Evolutionary conservation across 2,797 vertebrate species (phyloP), one percentile per base, ranked within the genome.

Genomic region (Cuculus canorus): DNA sequence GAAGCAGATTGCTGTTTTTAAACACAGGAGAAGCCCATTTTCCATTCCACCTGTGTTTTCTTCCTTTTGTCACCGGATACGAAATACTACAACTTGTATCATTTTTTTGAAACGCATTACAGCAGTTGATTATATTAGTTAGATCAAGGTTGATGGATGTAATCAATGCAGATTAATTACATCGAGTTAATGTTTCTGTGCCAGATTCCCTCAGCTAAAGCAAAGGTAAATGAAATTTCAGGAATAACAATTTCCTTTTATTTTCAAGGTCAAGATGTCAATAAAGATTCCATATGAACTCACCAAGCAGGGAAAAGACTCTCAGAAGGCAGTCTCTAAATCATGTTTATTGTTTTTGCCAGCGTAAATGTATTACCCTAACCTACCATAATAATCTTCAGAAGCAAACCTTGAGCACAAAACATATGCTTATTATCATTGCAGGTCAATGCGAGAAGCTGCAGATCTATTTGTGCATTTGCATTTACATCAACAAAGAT

Each of bases 231-330:
- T 93, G 52, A 96, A 92, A 50, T 85, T 68, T 66, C 48, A 94
- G 88, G 95, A 48, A 70, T 78, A 48, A 96, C 79, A 72, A 72
- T 93, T 95, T 94, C 59, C 64, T 94, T 72, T 76, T 64, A 73
- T 82, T 95, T 96, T 96, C 93, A 97, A 97, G 93, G 96, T 96
- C 93, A 97, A 63, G 52, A 54, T 86, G 65, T 91, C 96, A 95
- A 93, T 95, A 95, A 97, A 92, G 39, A 59, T 66, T 85, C 11
- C 12, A 45, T 33, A 78, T 37, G 70, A 96, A 93, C 83, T 94
- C 43, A 84, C 61, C 90, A 77, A 71, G 59, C 48, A 84, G 13
- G 47, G 33, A 77, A 41, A 94, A 92, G 47, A 32, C 18, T 61
- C 57, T 17, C 14, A 43, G 50, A 81, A 93, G 41, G 18, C 84